Percentiles rank a stretch among this genome's conserved stretches.
Conservation (phyloP, 2,888 invertebrate species). For the Rotaria socialis region DNA sequence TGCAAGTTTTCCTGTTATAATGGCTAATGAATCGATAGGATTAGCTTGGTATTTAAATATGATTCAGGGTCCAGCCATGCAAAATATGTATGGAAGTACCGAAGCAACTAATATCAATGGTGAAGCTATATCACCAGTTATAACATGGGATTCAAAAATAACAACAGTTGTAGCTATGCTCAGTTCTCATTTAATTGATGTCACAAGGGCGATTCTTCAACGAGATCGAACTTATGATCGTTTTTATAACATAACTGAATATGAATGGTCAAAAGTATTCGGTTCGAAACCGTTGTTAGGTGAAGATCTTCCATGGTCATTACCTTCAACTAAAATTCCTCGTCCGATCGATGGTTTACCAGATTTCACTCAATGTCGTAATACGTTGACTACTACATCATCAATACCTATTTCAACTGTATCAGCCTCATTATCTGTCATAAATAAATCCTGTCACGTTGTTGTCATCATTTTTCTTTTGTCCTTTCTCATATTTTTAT, state of each 20-base stretch:
- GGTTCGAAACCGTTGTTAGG: not conserved
- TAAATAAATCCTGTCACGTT: not conserved
- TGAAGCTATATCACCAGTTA: not conserved
- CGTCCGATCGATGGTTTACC: not conserved
- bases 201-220: not conserved
- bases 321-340: not conserved
- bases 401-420: not conserved
- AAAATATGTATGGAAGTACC: conserved; percentile 16
- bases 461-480: not conserved
- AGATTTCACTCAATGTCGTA: conserved; percentile 18
- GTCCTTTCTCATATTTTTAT: not conserved
- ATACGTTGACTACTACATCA: not conserved
- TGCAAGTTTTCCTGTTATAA: conserved; percentile 25
- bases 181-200: not conserved
- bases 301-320: not conserved
- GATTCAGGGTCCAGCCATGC: not conserved
- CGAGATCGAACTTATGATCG: not conserved
- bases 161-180: conserved; percentile 19
- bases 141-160: conserved; percentile 20
- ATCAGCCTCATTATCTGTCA: not conserved
- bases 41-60: conserved; percentile 23
- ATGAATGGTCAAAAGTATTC: not conserved
- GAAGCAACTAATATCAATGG: conserved; percentile 9
- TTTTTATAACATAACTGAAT: conserved; percentile 14
- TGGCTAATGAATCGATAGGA: conserved; percentile 6